These are phyloP conservation scores for Fregetta grallaria DNA, from an alignment of 2,113 vertebrate genomes.

Conservation along the genomic window DNA sequence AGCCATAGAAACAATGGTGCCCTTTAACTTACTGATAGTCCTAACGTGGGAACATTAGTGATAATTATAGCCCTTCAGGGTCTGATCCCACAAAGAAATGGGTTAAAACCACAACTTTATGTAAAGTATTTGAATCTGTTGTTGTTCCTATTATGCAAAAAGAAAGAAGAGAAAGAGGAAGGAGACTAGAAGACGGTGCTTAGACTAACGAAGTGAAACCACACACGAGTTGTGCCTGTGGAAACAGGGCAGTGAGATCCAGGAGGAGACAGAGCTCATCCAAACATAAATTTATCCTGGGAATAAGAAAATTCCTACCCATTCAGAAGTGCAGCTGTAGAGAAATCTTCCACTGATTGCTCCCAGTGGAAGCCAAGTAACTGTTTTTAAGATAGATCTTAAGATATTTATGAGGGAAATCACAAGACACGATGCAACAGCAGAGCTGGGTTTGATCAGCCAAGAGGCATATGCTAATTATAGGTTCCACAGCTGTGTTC, in stretches of 20 bases:
- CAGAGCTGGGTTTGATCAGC: not conserved
- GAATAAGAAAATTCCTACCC: not conserved
- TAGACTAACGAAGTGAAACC: too few species aligned
- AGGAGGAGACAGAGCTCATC: not conserved
- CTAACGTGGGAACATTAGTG: not conserved
- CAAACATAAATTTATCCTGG: not conserved
- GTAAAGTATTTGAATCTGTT: not conserved
- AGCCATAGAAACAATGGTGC: not conserved
- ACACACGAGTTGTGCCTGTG: rapidly evolving
- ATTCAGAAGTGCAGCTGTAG: not conserved
- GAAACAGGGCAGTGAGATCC: not conserved
- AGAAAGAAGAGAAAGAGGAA: not conserved
- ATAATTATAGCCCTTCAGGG: not conserved
- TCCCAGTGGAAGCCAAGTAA: not conserved
- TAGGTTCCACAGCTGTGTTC: not conserved
- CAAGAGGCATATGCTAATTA: not conserved
- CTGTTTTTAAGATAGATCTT: not conserved
- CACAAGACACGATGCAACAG: not conserved
- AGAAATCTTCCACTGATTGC: not conserved
- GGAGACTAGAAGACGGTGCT: not conserved
- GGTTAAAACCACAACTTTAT: not conserved
- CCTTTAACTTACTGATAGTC: not conserved
- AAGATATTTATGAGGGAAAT: not conserved
- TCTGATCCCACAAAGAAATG: not conserved
- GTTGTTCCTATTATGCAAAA: not conserved